Percentiles rank a stretch among this genome's conserved stretches.
Evolutionary conservation across 2,113 vertebrate species (phyloP).

Genomic region (Trogon melanurus): DNA sequence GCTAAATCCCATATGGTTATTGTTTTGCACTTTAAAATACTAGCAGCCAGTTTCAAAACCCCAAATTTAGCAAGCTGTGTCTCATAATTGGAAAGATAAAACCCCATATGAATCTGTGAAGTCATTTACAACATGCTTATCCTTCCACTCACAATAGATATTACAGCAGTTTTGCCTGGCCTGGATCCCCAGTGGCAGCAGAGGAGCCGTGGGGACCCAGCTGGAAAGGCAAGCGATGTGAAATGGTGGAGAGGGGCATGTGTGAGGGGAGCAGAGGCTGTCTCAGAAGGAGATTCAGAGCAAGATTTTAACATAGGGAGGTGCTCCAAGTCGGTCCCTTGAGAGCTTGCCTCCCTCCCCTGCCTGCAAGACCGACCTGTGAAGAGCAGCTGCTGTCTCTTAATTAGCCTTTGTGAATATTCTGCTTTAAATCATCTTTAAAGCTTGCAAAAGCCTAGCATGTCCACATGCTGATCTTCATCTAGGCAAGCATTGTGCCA

Average conservation of each 20-base stretch:
- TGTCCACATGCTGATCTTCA: background rate
- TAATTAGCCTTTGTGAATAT: conserved; percentile 17
- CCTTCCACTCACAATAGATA: background rate
- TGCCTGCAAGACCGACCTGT: background rate
- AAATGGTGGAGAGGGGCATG: background rate
- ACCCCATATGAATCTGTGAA: background rate
- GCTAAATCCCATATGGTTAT: conserved; percentile 14
- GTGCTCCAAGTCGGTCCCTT: background rate
- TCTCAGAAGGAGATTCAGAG: background rate
- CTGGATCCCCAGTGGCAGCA: background rate
- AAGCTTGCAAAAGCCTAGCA: background rate
- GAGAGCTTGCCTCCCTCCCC: background rate
- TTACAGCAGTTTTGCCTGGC: background rate
- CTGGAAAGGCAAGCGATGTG: background rate
- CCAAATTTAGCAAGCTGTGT: background rate
- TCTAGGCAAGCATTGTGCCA: background rate
- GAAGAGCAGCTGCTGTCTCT: background rate
- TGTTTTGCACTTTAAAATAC: conserved; percentile 41
- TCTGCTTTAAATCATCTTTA: conserved; percentile 9
- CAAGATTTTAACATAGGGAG: background rate
- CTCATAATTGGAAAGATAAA: conserved; percentile 14
- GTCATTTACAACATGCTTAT: background rate
- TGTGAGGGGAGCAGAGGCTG: accelerated
- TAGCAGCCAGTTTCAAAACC: conserved; percentile 23
- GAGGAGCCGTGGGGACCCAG: background rate